Percentiles rank a stretch among this genome's conserved stretches.
Conservation (phyloP, 2,888 invertebrate species). For the Colletes collaris region DNA sequence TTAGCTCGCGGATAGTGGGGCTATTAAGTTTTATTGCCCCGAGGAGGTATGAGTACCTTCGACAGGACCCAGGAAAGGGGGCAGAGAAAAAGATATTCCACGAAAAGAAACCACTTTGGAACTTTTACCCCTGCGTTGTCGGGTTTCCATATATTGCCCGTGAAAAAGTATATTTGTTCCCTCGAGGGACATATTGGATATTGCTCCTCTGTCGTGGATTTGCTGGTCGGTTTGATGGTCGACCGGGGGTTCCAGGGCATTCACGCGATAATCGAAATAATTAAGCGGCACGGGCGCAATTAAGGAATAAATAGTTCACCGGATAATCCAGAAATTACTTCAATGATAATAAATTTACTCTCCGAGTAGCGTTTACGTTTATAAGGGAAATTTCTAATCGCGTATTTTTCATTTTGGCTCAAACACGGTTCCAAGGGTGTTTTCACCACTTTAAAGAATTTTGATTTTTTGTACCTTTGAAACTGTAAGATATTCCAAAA, state of each 20-base stretch:
- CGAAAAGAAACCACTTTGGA: constrained; percentile 14
- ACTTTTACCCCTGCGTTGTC: background rate
- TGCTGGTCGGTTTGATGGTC: background rate
- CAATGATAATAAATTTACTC: no score
- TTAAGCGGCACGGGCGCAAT: no score
- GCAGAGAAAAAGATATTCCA: background rate
- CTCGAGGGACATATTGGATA: constrained; percentile 17
- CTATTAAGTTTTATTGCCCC: constrained; percentile 55
- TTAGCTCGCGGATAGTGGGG: constrained; percentile 1
- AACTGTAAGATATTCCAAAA: no score
- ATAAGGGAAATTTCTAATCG: no score
- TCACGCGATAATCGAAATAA: no score
- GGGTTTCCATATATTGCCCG: background rate
- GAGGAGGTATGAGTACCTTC: constrained; percentile 1
- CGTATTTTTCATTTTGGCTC: no score
- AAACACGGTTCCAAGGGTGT: no score
- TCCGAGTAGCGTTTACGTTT: no score
- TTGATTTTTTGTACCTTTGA: no score
- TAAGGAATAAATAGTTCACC: no score
- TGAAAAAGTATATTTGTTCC: constrained; percentile 19
- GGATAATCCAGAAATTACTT: no score
- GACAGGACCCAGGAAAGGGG: background rate
- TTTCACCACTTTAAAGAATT: no score
- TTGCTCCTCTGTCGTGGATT: constrained; percentile 3
- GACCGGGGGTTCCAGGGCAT: background rate